A percentile compares a stretch with the other conserved stretches of the same genome.
phyloP scores from a whole-genome alignment of 2,888 invertebrate genomes.

The Tetragnatha montana region DNA sequence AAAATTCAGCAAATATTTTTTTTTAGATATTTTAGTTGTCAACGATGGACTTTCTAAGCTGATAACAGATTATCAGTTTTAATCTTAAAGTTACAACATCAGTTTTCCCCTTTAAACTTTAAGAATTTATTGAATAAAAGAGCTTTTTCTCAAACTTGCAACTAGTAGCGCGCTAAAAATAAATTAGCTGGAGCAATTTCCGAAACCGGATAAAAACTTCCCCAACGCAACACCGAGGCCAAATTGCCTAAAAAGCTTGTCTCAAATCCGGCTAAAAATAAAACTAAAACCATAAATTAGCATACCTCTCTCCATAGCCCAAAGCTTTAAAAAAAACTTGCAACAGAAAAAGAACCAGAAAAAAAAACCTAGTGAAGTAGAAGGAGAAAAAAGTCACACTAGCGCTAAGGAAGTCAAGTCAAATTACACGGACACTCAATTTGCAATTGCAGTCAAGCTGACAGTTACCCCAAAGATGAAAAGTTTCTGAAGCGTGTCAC shows the following conservation, averaged over 20 bases:
- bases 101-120: too few species aligned
- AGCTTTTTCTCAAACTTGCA: not conserved
- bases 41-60: too few species aligned
- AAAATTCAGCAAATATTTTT: too few species aligned
- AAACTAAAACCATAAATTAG: conserved; percentile 51
- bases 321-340: not conserved
- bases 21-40: too few species aligned
- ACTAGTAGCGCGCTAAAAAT: not conserved
- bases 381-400: conserved; percentile 26
- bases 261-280: conserved; percentile 9
- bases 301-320: conserved; percentile 22
- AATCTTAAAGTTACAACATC: too few species aligned
- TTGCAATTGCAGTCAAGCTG: conserved; percentile 50
- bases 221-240: not conserved
- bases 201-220: not conserved
- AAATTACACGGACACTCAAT: conserved; percentile 44
- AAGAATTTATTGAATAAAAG: too few species aligned
- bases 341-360: not conserved
- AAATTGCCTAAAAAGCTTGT: conserved; percentile 16
- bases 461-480: conserved; percentile 51
- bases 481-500: conserved; percentile 51
- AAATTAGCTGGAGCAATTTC: not conserved
- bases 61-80: too few species aligned
- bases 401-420: conserved; percentile 56
- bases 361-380: conserved; percentile 7